Conservation (phyloP, 1,140 invertebrate species). For the Mactra quadrangularis region DNA sequence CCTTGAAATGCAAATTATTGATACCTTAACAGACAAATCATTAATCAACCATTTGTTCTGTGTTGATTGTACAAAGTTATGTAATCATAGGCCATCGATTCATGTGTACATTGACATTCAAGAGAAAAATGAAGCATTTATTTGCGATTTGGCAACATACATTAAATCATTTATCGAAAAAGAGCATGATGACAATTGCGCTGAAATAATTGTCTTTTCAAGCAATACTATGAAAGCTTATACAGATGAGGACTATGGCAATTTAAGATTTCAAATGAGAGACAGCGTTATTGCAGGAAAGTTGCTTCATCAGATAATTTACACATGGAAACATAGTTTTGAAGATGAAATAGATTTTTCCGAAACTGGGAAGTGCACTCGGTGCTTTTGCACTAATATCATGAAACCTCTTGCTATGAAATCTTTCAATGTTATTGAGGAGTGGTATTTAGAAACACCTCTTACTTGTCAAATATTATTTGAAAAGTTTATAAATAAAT, state of each 20-base stretch:
- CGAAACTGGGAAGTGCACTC: not conserved
- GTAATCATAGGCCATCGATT: no score
- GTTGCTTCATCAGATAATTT: not conserved
- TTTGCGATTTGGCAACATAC: no score
- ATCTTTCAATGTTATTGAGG: conserved; percentile 10
- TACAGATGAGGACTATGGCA: not conserved
- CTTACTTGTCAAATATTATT: conserved; percentile 16
- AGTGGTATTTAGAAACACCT: conserved; percentile 42
- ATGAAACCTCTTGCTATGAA: conserved; percentile 10
- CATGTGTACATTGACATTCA: no score
- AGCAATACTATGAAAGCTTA: no score
- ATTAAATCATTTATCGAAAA: conserved; percentile 6
- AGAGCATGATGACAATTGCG: no score
- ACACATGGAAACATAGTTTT: not conserved
- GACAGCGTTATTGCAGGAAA: not conserved
- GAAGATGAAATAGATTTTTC: not conserved
- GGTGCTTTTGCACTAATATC: not conserved
- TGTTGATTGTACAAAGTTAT: not conserved
- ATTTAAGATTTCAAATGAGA: not conserved
- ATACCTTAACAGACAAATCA: not conserved
- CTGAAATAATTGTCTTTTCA: no score
- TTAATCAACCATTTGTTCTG: not conserved
- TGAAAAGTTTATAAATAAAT: conserved; percentile 33
- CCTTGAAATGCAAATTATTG: not conserved
- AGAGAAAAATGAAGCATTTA: no score